Conservation (phyloP, 2,797 vertebrate genomes). For the Catharus ustulatus region DNA sequence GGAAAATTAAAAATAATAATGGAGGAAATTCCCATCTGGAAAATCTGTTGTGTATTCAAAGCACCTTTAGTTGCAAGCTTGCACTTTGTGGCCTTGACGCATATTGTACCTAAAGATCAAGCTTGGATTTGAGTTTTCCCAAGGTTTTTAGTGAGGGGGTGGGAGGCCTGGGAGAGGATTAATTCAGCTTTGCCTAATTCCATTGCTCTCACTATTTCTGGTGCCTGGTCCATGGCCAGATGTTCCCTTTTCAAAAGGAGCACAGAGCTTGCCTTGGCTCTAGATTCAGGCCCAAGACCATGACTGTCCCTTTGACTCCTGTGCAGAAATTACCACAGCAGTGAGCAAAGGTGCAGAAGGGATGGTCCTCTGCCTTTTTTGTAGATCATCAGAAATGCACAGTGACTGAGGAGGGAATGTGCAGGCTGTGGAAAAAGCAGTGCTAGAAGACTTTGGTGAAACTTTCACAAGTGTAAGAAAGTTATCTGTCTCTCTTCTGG, state of each 20-base stretch:
- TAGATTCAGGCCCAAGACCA: background rate
- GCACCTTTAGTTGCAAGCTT: conserved; percentile 51
- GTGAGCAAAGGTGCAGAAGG: background rate
- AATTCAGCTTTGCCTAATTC: background rate
- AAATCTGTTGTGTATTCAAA: conserved; percentile 60
- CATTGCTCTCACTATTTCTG: background rate
- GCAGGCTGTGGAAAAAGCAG: background rate
- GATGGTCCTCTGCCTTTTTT: background rate
- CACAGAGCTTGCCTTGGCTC: background rate
- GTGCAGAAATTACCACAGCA: background rate
- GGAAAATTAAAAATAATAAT: conserved; percentile 70
- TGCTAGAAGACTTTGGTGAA: background rate
- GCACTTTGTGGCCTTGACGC: conserved; percentile 13
- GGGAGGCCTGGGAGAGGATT: background rate
- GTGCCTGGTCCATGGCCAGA: background rate
- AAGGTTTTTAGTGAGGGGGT: background rate
- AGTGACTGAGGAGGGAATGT: background rate
- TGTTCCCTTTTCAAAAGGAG: background rate
- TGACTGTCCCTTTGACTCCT: background rate
- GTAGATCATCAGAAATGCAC: background rate
- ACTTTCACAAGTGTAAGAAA: background rate
- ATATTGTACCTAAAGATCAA: conserved; percentile 32
- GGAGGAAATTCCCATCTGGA: conserved; percentile 59
- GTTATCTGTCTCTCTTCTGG: background rate
- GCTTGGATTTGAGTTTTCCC: conserved; percentile 41